A percentile compares a stretch with the other conserved stretches of the same genome.
Conservation (phyloP, 2,113 vertebrate species). For the Notothenia rossii region DNA sequence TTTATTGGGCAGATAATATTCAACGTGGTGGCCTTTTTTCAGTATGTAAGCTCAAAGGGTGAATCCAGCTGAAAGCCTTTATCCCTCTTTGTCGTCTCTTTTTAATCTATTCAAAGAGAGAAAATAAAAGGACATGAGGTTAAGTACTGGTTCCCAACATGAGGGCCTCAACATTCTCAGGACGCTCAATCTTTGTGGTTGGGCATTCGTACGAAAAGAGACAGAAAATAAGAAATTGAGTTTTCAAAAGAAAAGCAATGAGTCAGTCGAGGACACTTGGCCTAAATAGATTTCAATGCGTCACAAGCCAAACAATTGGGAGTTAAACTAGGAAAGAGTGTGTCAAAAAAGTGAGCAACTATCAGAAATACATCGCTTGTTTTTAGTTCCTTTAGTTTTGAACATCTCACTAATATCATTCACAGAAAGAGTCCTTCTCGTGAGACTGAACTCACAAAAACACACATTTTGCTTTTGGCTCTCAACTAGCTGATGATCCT, state of each 20-base stretch:
- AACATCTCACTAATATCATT: neutral
- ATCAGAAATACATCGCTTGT: neutral
- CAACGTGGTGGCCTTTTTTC: neutral
- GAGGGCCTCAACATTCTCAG: neutral
- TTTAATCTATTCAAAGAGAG: conserved; percentile 6
- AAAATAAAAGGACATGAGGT: neutral
- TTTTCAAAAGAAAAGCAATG: too few relatives aligned
- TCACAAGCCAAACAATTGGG: too few relatives aligned
- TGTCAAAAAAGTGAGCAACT: neutral
- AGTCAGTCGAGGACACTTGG: too few relatives aligned
- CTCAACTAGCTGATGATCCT: neutral
- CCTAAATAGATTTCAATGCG: neutral
- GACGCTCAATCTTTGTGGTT: too few relatives aligned
- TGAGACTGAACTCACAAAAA: neutral
- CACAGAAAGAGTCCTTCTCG: neutral
- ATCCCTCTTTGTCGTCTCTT: neutral
- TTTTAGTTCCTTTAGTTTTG: neutral
- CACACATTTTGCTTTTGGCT: neutral
- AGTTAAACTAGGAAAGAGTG: neutral
- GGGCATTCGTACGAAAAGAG: too few relatives aligned
- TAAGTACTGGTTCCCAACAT: neutral
- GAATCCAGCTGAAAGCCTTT: neutral
- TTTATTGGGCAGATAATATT: too few relatives aligned
- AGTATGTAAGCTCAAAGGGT: neutral
- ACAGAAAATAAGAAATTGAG: too few relatives aligned